Base-by-base conservation (phyloP, 2,797 vertebrate species). In the Poeciliopsis presidionis region DNA sequence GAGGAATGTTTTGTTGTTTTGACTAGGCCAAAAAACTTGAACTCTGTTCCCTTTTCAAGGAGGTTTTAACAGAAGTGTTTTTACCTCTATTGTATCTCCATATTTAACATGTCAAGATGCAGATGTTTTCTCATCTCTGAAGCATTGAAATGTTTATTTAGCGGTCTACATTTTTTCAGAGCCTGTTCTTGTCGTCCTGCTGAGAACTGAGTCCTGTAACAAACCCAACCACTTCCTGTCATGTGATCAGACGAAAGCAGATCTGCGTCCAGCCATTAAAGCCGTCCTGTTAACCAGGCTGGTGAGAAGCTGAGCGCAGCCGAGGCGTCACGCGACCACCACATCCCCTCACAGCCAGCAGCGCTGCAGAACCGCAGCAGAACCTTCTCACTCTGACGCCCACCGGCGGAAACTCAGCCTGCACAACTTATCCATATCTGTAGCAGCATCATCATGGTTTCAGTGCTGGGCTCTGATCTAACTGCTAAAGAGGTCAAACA, bases 201-300 rank as follows among this genome's bases (percentile, higher is more conserved):
- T 41, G 63, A 43, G 36, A 16, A 36, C 16, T 5, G n/a, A 47
- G 3, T 33, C 14, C 13, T 13, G 39, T 5, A 33, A 46, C 45
- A 51, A 72, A 36, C 71, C 71, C 36, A 47, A 5, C 18, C 71
- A 51, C 71, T 72, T 72, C 71, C 71, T 72, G 71, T 72, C 20
- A 51, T 51, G 20, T 22, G 67, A 41, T 5, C 39, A n/a, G 71
- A 72, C 33, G 8, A 49, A 36, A 33, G 45, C 30, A 33, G 71
- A 36, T 20, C 71, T 51, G 25, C 45, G 67, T 70, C 67, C 67
- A 43, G 22, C 22, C 67, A 70, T n/a, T n/a, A 45, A n/a, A 43
- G 39, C 39, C 22, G 7, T 13, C 36, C 65, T 69, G 41, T 49
- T 30, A 72, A 49, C 70, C 70, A 49, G 30, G 2, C 41, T 2